Conservation (phyloP, 2,113 vertebrate genomes). For the Cottus gobio region DNA sequence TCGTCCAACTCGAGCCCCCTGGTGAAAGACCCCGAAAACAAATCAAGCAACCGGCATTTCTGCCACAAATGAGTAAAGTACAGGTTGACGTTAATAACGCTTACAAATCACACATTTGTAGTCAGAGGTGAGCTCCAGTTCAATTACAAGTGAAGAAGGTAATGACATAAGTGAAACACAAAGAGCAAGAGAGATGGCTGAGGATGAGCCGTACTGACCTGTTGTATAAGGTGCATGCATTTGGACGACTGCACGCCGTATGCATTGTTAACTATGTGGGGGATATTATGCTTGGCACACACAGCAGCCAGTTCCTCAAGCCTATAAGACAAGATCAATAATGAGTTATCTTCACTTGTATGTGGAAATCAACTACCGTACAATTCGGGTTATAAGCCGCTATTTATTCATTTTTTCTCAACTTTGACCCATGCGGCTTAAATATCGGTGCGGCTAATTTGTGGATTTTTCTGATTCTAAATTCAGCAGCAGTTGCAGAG, state of each 20-base stretch:
- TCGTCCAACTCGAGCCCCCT: constrained; percentile 93
- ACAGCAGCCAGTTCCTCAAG: constrained; percentile 91
- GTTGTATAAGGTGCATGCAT: constrained; percentile 98
- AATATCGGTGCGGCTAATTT: too few relatives aligned
- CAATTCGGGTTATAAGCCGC: too few relatives aligned
- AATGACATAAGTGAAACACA: neutral
- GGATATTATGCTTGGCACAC: constrained; percentile 89
- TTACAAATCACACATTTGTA: neutral
- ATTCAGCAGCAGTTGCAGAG: too few relatives aligned
- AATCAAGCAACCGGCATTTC: neutral
- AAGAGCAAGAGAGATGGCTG: neutral
- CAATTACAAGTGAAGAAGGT: too few relatives aligned
- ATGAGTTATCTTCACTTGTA: neutral
- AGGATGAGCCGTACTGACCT: constrained; percentile 79
- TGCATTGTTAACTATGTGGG: constrained; percentile 97
- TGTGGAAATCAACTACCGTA: neutral
- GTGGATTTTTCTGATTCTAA: too few relatives aligned
- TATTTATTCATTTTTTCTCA: too few relatives aligned
- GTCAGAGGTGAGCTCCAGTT: neutral
- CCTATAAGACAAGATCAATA: constrained; percentile 73
- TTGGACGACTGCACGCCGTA: constrained; percentile 97
- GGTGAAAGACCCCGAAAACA: neutral
- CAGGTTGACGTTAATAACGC: neutral
- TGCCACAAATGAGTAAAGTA: neutral
- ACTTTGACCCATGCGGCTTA: too few relatives aligned